A percentile compares a stretch with the other conserved stretches of the same genome.
These are phyloP conservation scores for Drosophila nigromelanica DNA, from an alignment of 1,140 invertebrate species.

Conservation along the genomic window DNA sequence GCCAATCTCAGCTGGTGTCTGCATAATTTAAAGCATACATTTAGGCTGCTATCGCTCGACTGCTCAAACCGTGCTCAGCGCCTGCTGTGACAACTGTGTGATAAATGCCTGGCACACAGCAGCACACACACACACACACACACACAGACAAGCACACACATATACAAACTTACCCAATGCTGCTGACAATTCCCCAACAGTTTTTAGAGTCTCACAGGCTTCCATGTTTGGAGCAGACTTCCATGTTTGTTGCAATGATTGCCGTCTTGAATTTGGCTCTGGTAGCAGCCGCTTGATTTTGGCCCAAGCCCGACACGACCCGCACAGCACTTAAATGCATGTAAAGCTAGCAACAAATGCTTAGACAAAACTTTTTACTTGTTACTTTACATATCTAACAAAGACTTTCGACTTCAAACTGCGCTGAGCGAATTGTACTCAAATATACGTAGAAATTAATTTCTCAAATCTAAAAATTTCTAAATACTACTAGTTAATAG, in stretches of 20 bases:
- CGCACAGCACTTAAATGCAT: constrained; percentile 58
- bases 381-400: constrained; percentile 76
- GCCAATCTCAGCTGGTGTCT: constrained; percentile 81
- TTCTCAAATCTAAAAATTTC: too few species aligned
- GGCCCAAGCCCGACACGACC: constrained; percentile 14
- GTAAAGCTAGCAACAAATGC: constrained; percentile 72
- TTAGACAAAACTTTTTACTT: constrained; percentile 75
- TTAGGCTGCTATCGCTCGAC: constrained; percentile 63
- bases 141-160: constrained; percentile 16
- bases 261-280: constrained; percentile 50
- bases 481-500: too few species aligned
- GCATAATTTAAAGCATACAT: constrained; percentile 82
- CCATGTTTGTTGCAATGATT: constrained; percentile 62
- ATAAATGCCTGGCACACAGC: constrained; percentile 68
- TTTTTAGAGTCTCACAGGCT: constrained; percentile 56
- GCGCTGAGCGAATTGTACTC: too few species aligned
- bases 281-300: constrained; percentile 54
- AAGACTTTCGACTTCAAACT: constrained; percentile 24
- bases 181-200: constrained; percentile 68
- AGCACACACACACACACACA: constrained; percentile 24
- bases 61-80: constrained; percentile 27
- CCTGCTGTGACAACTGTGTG: constrained; percentile 65
- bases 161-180: constrained; percentile 26
- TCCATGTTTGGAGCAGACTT: constrained; percentile 32
- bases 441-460: too few species aligned